Percentiles rank a stretch among this genome's conserved stretches.
Evolutionary conservation across 2,113 vertebrate species (phyloP).

Genomic region (Salminus brasiliensis): DNA sequence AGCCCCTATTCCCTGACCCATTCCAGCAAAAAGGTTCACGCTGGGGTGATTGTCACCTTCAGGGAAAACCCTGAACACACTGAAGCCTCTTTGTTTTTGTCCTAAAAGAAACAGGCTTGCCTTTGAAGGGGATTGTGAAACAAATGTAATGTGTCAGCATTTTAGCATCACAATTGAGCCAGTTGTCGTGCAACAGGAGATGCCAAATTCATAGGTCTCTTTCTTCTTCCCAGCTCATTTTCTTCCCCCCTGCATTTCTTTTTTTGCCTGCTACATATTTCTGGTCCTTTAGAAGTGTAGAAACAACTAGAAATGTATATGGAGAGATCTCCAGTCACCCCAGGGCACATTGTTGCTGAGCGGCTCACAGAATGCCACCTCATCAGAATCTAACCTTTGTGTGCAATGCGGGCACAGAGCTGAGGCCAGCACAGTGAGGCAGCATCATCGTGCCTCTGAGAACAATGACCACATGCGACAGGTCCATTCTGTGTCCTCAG

Average conservation of each 20-base stretch:
- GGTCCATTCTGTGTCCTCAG: conserved; percentile 12
- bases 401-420: neutral
- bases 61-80: conserved; percentile 3
- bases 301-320: neutral
- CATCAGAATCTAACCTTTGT: conserved; percentile 8
- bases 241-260: neutral
- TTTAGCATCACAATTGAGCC: conserved; percentile 43
- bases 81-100: conserved; percentile 43
- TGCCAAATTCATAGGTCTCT: neutral
- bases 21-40: conserved; percentile 36
- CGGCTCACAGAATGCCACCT: conserved; percentile 4
- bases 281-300: conserved; percentile 9
- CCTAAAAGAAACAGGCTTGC: conserved; percentile 24
- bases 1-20: conserved; percentile 33
- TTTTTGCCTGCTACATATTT: conserved; percentile 13
- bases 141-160: conserved; percentile 39
- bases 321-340: neutral
- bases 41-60: conserved; percentile 37
- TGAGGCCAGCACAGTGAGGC: neutral
- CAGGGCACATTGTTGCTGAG: neutral
- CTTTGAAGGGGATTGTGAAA: conserved; percentile 44
- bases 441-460: neutral
- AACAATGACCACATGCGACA: conserved; percentile 46
- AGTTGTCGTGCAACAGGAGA: conserved; percentile 1
- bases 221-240: neutral